These are phyloP conservation scores for Trachops cirrhosus DNA, from an alignment of 2,797 vertebrate species.

Conservation along the genomic window DNA sequence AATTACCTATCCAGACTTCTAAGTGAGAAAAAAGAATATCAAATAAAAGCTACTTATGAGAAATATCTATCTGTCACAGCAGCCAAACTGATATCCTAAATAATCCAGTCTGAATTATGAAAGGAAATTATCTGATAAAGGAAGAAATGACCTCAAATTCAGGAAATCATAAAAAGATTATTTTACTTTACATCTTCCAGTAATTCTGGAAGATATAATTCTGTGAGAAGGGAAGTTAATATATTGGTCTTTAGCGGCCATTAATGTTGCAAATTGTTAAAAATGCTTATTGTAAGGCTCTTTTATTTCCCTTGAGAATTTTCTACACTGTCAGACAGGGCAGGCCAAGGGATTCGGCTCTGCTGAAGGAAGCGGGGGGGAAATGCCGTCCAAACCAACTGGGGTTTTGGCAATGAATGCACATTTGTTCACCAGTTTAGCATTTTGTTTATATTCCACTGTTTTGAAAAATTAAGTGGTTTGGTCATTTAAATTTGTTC, in stretches of 20 bases:
- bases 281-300: background rate
- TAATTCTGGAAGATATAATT: background rate
- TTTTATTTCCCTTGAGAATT: background rate
- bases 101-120: background rate
- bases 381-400: constrained; percentile 29
- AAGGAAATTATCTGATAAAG: background rate
- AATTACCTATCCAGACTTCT: background rate
- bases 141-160: background rate
- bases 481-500: constrained; percentile 54
- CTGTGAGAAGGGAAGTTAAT: background rate
- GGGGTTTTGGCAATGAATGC: constrained; percentile 49
- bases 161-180: background rate
- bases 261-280: background rate
- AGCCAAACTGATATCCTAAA: background rate
- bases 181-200: background rate
- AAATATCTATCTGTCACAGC: background rate
- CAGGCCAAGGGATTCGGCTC: background rate
- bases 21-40: background rate
- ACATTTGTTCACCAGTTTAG: constrained; percentile 56
- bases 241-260: background rate
- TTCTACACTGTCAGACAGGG: background rate
- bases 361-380: background rate
- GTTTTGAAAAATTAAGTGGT: constrained; percentile 68
- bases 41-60: background rate
- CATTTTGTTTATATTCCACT: constrained; percentile 68